Conservation (phyloP, 2,888 invertebrate genomes). For the Siphlonurus alternatus region DNA sequence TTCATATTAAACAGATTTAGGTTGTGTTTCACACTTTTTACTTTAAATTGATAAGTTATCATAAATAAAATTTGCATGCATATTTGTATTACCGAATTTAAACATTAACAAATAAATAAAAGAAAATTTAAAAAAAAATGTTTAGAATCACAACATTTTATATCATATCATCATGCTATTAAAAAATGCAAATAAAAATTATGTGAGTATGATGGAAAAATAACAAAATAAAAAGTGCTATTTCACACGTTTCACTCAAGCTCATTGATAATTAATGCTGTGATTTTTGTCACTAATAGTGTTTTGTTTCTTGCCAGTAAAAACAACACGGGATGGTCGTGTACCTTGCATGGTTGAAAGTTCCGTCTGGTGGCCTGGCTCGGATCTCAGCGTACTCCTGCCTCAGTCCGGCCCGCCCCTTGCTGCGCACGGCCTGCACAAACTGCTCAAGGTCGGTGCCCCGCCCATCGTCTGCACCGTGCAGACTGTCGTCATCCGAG, state of each 20-base stretch:
- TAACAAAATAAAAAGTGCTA: neutral
- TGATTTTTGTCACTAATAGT: neutral
- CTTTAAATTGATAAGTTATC: no score
- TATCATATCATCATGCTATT: no score
- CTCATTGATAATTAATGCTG: neutral
- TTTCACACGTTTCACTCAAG: neutral
- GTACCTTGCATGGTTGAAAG: constrained; percentile 74
- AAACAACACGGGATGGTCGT: neutral
- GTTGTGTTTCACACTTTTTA: no score
- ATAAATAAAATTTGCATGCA: no score
- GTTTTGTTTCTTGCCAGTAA: neutral
- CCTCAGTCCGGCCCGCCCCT: constrained; percentile 63
- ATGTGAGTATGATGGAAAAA: neutral
- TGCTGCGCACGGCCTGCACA: constrained; percentile 53
- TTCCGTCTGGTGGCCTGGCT: constrained; percentile 64
- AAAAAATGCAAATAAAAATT: no score
- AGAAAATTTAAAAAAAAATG: neutral
- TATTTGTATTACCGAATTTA: no score
- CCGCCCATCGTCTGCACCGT: constrained; percentile 22
- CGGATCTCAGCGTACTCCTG: constrained; percentile 82
- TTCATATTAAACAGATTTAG: no score
- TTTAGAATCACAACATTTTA: neutral
- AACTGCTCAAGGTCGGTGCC: constrained; percentile 53
- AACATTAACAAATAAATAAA: no score
- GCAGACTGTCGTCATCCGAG: constrained; percentile 78